Evolutionary conservation across 2,888 invertebrate genomes (phyloP).

Genomic region (Eulithis testata): DNA sequence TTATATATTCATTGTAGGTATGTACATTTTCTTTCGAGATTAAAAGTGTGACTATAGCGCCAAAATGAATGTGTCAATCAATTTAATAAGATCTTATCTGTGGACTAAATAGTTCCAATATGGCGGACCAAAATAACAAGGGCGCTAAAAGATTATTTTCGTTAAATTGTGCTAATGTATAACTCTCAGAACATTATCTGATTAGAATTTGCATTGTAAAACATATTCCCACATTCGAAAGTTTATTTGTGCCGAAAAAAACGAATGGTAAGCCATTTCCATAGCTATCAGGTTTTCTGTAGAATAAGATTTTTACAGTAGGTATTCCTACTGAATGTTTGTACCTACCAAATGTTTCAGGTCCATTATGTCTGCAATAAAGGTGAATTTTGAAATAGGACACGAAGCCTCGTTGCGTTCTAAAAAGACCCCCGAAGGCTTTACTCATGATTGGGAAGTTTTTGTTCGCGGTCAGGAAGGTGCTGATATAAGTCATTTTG

Average conservation of each 20-base stretch:
- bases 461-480: constrained; percentile 95
- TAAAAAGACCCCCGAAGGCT: constrained; percentile 94
- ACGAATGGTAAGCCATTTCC: constrained; percentile 48
- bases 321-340: constrained; percentile 1
- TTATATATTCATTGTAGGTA: too few relatives aligned
- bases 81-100: not conserved
- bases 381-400: constrained; percentile 95
- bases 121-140: constrained; percentile 84
- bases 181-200: constrained; percentile 51
- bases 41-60: too few relatives aligned
- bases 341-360: constrained; percentile 41
- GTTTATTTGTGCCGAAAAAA: constrained; percentile 40
- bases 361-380: constrained; percentile 72
- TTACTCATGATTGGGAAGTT: constrained; percentile 99
- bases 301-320: constrained; percentile 42
- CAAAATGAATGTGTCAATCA: not conserved
- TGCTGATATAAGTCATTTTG: constrained; percentile 94
- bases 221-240: constrained; percentile 47
- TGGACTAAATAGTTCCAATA: constrained; percentile 52
- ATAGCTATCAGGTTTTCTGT: constrained; percentile 33
- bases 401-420: constrained; percentile 93
- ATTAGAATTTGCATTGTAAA: constrained; percentile 44
- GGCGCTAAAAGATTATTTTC: constrained; percentile 81
- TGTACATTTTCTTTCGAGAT: too few relatives aligned
- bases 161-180: constrained; percentile 52